phyloP scores from a whole-genome alignment of 2,797 vertebrate species.

The Pseudotriccus pelzelni region DNA sequence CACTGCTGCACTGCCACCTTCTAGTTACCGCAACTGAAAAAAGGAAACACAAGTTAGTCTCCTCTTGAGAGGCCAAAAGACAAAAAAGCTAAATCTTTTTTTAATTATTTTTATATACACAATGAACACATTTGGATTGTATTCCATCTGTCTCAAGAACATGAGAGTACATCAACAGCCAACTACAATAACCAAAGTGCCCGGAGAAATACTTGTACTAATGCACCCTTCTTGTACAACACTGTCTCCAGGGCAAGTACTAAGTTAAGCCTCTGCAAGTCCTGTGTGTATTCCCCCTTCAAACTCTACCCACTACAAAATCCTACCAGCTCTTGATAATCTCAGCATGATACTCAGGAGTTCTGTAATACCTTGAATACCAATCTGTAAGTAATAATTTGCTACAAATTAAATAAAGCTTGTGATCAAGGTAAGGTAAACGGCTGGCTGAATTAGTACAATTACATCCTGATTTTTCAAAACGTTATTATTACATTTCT shows the following conservation, averaged over 20 bases:
- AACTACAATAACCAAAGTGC: not conserved
- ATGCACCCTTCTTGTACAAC: not conserved
- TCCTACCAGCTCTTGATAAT: not conserved
- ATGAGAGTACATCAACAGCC: not conserved
- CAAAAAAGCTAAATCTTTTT: not conserved
- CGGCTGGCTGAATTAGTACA: not conserved
- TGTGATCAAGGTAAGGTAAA: not conserved
- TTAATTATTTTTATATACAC: not conserved
- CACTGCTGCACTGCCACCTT: not conserved
- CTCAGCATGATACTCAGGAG: not conserved
- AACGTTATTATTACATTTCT: not conserved
- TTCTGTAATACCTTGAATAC: not conserved
- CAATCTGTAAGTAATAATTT: not conserved
- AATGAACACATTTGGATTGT: not conserved
- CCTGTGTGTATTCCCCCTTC: not conserved
- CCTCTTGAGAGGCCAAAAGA: not conserved
- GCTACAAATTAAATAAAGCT: not conserved
- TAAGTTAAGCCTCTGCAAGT: not conserved
- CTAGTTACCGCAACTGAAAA: not conserved
- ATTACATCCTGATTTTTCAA: not conserved
- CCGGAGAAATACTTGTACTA: not conserved
- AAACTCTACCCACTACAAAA: not conserved
- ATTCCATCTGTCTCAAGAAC: not conserved
- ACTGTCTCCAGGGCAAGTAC: not conserved
- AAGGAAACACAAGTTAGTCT: slow-evolving; percentile 23